A percentile compares a stretch with the other conserved stretches of the same genome.
phyloP scores from a whole-genome alignment of 2,888 invertebrate species.

The Nasonovia ribisnigri region DNA sequence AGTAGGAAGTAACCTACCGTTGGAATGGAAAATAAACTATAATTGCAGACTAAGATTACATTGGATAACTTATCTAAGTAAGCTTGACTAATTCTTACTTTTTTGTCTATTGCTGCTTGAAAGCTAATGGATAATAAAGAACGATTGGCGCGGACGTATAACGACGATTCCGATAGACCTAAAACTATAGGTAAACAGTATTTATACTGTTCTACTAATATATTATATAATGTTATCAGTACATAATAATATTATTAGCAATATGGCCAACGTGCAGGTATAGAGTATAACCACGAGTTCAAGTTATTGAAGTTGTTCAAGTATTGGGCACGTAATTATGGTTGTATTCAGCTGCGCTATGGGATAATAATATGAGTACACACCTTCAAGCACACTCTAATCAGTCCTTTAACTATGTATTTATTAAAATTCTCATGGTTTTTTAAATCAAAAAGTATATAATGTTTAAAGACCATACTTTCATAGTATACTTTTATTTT shows the following conservation, averaged over 20 bases:
- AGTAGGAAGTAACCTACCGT: background rate
- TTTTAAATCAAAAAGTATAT: background rate
- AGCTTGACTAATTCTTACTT: no score
- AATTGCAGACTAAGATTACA: background rate
- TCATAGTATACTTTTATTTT: background rate
- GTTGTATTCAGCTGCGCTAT: background rate
- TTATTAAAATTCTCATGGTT: background rate
- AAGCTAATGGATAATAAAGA: background rate
- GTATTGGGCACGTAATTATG: background rate
- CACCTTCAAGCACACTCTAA: background rate
- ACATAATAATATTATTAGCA: background rate
- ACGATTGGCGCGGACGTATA: background rate
- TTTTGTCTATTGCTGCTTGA: background rate
- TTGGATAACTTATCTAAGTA: no score
- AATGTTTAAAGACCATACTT: background rate
- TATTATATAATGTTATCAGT: background rate
- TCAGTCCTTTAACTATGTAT: background rate
- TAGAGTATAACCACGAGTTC: background rate
- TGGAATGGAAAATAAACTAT: constrained; percentile 18
- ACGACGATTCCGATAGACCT: background rate
- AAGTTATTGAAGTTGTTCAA: background rate
- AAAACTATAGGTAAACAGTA: background rate
- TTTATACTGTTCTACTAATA: no score
- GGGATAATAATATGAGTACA: background rate
- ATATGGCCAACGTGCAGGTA: background rate